Conservation (phyloP, 37 sponge, comb jelly and placozoan genomes). For the Trichoplax adhaerens region DNA sequence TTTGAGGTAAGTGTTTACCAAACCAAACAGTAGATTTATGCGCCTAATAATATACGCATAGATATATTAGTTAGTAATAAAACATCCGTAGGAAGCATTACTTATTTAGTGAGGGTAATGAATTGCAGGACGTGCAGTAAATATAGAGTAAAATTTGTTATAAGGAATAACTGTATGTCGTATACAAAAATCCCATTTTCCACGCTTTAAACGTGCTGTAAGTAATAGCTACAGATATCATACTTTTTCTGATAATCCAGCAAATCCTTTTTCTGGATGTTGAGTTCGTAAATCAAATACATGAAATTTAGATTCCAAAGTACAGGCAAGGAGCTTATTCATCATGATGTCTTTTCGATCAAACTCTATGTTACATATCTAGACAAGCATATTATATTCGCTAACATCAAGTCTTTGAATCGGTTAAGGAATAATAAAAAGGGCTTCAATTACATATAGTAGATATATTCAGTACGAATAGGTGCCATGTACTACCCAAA, state of each 20-base stretch:
- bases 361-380: conserved; percentile 92
- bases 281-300: conserved; percentile 75
- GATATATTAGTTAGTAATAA: not conserved
- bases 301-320: conserved; percentile 67
- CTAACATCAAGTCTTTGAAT: not conserved
- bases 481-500: not conserved
- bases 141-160: not conserved
- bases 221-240: not conserved
- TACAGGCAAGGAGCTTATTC: conserved; percentile 91
- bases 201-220: not conserved
- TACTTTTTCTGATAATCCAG: conserved; percentile 83
- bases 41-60: conserved; percentile 23
- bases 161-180: not conserved
- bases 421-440: not conserved
- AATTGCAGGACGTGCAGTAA: not conserved
- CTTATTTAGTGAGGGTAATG: not conserved
- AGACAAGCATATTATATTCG: not conserved
- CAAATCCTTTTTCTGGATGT: conserved; percentile 77
- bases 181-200: not conserved
- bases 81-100: not conserved
- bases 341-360: conserved; percentile 87
- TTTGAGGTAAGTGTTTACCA: conserved; percentile 85
- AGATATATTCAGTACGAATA: not conserved
- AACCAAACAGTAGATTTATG: conserved; percentile 88
- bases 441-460: not conserved